Percentiles rank a stretch among this genome's conserved stretches.
Conservation (phyloP, 2,113 vertebrate genomes). For the Leucopsar rothschildi region DNA sequence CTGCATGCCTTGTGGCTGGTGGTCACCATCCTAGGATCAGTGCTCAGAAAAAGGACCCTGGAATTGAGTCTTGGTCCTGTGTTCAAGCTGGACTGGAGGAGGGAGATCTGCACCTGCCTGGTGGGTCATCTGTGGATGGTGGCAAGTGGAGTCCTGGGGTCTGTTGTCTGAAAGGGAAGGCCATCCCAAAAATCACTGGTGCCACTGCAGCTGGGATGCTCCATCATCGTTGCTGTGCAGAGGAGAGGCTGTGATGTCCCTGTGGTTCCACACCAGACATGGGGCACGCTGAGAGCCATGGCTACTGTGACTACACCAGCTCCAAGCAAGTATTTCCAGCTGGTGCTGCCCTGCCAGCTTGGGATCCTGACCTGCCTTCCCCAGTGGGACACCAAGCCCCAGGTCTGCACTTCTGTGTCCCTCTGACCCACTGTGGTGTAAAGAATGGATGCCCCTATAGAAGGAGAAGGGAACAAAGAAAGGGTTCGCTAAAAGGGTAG, state of each 20-base stretch:
- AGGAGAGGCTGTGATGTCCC: rapidly evolving
- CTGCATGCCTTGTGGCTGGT: rapidly evolving
- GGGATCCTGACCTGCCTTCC: not conserved
- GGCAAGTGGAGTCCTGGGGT: rapidly evolving
- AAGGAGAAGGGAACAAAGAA: not conserved
- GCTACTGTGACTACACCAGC: not conserved
- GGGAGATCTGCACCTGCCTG: rapidly evolving
- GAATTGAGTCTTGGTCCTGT: not conserved
- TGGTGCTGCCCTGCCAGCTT: not conserved
- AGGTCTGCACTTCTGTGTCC: not conserved
- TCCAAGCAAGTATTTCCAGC: not conserved
- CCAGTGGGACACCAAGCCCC: rapidly evolving
- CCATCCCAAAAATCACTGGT: not conserved
- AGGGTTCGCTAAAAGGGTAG: not conserved
- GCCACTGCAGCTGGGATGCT: not conserved
- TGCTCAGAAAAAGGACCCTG: not conserved
- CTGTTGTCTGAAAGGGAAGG: not conserved
- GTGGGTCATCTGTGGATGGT: rapidly evolving
- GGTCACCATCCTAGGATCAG: not conserved
- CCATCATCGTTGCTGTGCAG: rapidly evolving
- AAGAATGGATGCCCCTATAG: not conserved
- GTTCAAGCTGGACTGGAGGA: not conserved
- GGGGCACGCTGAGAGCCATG: rapidly evolving
- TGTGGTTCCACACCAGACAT: rapidly evolving
- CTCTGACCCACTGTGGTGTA: rapidly evolving